A percentile compares a stretch with the other conserved stretches of the same genome.
Evolutionary conservation across 1,140 invertebrate species (phyloP).

Genomic region (Panagrolaimus sp.): DNA sequence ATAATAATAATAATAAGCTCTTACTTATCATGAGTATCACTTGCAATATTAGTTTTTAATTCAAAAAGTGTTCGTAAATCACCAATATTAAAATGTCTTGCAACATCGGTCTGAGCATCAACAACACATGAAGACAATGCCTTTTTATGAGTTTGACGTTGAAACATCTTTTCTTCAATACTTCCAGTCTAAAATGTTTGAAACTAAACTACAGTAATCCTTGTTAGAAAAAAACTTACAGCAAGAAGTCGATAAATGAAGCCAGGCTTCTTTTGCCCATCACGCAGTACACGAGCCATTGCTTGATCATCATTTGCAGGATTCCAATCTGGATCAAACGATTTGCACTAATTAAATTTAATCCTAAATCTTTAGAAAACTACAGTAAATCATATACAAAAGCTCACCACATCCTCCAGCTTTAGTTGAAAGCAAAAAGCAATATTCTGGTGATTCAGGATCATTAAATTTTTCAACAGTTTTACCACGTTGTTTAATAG

Average conservation of each 20-base stretch:
- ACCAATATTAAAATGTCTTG: slow-evolving; percentile 84
- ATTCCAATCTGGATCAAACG: slow-evolving; percentile 99
- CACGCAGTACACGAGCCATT: slow-evolving; percentile 98
- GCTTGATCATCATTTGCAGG: slow-evolving; percentile 99
- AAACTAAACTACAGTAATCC: slow-evolving; percentile 14
- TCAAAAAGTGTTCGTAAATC: slow-evolving; percentile 87
- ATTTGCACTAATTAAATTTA: slow-evolving; percentile 99
- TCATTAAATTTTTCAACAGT: slow-evolving; percentile 92
- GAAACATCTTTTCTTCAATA: slow-evolving; percentile 99
- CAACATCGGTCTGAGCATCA: slow-evolving; percentile 91
- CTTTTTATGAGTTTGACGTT: slow-evolving; percentile 97
- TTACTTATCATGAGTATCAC: slow-evolving; percentile 86
- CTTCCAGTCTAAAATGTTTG: slow-evolving; percentile 75
- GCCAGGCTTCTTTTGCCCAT: slow-evolving; percentile 97
- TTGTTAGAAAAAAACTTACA: slow-evolving; percentile 63
- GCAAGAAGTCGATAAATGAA: slow-evolving; percentile 85
- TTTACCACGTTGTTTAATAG: slow-evolving; percentile 93
- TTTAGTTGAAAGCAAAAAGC: slow-evolving; percentile 98
- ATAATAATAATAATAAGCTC: no score
- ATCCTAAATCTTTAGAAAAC: slow-evolving; percentile 70
- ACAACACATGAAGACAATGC: slow-evolving; percentile 94
- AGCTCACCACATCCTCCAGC: slow-evolving; percentile 87
- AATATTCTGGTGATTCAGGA: slow-evolving; percentile 73
- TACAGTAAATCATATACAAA: slow-evolving; percentile 89
- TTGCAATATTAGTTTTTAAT: slow-evolving; percentile 76